A percentile compares a stretch with the other conserved stretches of the same genome.
These are phyloP conservation scores for Ia io DNA, from an alignment of 2,113 vertebrate species.

Conservation along the genomic window DNA sequence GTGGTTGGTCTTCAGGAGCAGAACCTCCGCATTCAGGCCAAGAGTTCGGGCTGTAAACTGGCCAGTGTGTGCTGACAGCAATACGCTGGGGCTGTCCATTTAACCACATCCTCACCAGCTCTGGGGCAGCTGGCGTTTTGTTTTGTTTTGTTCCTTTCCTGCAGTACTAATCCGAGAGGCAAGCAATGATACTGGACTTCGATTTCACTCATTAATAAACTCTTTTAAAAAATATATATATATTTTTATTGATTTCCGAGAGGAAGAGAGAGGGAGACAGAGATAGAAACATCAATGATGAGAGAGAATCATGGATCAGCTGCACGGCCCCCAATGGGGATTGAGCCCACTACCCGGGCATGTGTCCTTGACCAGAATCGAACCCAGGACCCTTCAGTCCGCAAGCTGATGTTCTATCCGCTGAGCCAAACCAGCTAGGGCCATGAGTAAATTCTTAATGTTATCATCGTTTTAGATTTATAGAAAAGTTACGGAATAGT, in stretches of 20 bases:
- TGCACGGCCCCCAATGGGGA: too few relatives aligned
- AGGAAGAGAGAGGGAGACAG: too few relatives aligned
- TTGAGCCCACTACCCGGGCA: too few relatives aligned
- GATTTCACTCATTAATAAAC: neutral
- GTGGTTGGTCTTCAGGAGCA: neutral
- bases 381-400: too few relatives aligned
- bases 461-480: neutral
- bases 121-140: rapidly evolving
- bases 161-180: neutral
- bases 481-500: rapidly evolving
- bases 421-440: too few relatives aligned
- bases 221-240: too few relatives aligned
- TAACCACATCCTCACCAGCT: neutral
- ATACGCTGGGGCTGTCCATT: rapidly evolving
- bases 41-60: neutral
- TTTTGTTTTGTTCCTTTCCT: neutral
- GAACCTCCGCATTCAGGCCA: neutral
- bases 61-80: rapidly evolving
- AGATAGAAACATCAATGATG: too few relatives aligned
- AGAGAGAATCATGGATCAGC: too few relatives aligned
- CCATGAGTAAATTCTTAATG: neutral
- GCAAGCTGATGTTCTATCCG: too few relatives aligned
- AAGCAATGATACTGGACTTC: neutral
- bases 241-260: too few relatives aligned
- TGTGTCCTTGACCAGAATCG: too few relatives aligned